Conservation (phyloP, 2,888 invertebrate species). For the Chloromyia formosa region DNA sequence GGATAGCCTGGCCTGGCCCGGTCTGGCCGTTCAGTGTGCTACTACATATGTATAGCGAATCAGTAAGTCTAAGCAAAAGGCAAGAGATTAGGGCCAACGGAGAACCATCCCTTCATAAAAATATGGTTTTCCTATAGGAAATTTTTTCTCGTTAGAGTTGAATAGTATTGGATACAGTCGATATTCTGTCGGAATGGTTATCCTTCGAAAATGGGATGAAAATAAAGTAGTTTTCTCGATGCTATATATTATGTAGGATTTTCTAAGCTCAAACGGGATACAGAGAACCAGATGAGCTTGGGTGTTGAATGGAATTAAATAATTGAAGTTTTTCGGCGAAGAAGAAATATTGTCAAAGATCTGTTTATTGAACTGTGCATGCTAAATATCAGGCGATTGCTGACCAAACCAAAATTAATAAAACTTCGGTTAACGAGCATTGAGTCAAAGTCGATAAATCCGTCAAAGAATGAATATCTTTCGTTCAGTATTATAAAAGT, state of each 20-base stretch:
- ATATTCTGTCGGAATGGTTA: constrained; percentile 24
- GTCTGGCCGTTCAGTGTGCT: not conserved
- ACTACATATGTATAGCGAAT: constrained; percentile 17
- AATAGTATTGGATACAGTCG: constrained; percentile 30
- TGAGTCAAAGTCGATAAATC: too few species aligned
- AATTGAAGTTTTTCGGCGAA: not conserved
- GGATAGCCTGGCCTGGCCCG: constrained; percentile 1
- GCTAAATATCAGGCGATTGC: too few species aligned
- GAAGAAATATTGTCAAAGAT: not conserved
- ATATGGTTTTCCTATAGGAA: constrained; percentile 24
- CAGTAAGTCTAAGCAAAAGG: constrained; percentile 46
- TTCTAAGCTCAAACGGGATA: not conserved
- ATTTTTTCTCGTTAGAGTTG: constrained; percentile 12
- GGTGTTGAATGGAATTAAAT: not conserved
- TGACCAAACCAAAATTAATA: too few species aligned
- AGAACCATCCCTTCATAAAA: constrained; percentile 44
- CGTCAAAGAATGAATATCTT: constrained; percentile 5
- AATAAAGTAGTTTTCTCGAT: constrained; percentile 17
- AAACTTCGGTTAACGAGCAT: too few species aligned
- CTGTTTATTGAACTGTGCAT: not conserved
- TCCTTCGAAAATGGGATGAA: constrained; percentile 15
- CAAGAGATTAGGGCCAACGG: constrained; percentile 45
- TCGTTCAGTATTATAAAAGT: not conserved
- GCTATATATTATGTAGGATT: constrained; percentile 9
- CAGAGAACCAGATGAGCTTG: not conserved